Base-by-base conservation (phyloP, 2,888 invertebrate species). In the Yponomeuta sedellus region DNA sequence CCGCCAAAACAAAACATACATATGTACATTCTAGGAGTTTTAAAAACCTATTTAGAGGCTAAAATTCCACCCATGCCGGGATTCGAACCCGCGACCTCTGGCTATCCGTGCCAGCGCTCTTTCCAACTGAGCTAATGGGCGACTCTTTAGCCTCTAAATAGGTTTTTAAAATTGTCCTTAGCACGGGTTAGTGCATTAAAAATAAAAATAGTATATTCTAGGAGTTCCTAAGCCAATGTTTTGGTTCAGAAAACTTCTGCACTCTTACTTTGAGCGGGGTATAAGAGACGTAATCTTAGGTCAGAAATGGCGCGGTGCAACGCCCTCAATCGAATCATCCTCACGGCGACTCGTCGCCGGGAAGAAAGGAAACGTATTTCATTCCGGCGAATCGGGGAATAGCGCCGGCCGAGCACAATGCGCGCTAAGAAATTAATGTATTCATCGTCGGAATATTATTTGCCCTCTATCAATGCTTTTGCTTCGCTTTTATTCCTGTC, bases 271-370 rank as follows among this genome's bases (percentile, higher is more conserved):
- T 52, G 16, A 16, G 44, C 12, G 16, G 44, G 16, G 8, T 52
- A 12, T 12, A 12, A 67, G 66, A 66, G 66, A 67, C 67, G 71
- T 72, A 74, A 75, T 74, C 69, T 69, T 68, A 71, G 72, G 67
- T 72, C 70, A 71, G 71, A 69, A 75, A 71, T 71, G 71, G 72
- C 69, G 58, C 68, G 68, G 68, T 69, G 75, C 72, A 71, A 70
- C 70, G 40, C 10, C n/a, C 25, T 71, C 76, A 78, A 82, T 81
- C 77, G 82, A 80, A 81, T 82, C 79, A 80, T 73, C 73, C 67
- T 69, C 71, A 71, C 71, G 65, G 66, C 64, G 61, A 67, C 71
- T 71, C 72, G 72, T 71, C 72, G 70, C 71, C 67, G 66, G 63
- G 62, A 73, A 72, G 68, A 71, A 70, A 66, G 71, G 69, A 71